Percentiles rank a stretch among this genome's conserved stretches.
phyloP scores from a whole-genome alignment of 2,797 vertebrate genomes.

The Trachurus trachurus region DNA sequence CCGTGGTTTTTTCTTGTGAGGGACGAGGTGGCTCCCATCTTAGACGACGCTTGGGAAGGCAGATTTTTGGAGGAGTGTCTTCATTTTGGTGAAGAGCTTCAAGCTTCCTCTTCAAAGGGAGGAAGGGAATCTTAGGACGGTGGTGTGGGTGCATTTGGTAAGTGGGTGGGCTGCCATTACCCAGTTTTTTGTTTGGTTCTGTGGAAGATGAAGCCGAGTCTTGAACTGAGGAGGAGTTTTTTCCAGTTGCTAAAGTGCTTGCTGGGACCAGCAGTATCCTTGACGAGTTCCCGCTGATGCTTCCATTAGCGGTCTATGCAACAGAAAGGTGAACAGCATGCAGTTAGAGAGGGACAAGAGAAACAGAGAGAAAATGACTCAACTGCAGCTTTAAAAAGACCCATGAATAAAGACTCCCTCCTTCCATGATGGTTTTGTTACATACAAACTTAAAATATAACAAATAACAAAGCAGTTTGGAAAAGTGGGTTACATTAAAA shows the following conservation, averaged over 20 bases:
- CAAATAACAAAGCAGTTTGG: conserved; percentile 28
- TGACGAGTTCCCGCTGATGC: conserved; percentile 44
- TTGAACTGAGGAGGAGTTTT: conserved; percentile 14
- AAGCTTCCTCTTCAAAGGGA: conserved; percentile 81
- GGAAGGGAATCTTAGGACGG: conserved; percentile 9
- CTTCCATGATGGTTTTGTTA: conserved; percentile 21
- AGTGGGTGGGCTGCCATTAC: background rate
- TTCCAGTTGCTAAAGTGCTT: conserved; percentile 16
- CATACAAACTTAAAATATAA: conserved; percentile 29
- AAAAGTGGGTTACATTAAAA: conserved; percentile 23
- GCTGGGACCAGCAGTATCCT: background rate
- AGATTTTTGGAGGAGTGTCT: conserved; percentile 35
- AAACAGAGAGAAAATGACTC: conserved; percentile 20
- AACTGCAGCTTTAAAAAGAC: conserved; percentile 9
- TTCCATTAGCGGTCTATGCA: conserved; percentile 51
- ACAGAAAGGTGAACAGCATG: conserved; percentile 29
- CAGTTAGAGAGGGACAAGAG: conserved; percentile 34
- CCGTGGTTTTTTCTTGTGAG: conserved; percentile 33
- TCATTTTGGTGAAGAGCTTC: conserved; percentile 29
- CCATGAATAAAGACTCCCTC: conserved; percentile 32
- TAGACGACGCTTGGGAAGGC: background rate
- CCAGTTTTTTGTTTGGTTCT: background rate
- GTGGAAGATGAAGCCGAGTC: conserved; percentile 5
- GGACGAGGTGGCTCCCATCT: conserved; percentile 67
- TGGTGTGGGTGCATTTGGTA: background rate